phyloP scores from a whole-genome alignment of 2,888 invertebrate genomes.

The Agrochola lota region DNA sequence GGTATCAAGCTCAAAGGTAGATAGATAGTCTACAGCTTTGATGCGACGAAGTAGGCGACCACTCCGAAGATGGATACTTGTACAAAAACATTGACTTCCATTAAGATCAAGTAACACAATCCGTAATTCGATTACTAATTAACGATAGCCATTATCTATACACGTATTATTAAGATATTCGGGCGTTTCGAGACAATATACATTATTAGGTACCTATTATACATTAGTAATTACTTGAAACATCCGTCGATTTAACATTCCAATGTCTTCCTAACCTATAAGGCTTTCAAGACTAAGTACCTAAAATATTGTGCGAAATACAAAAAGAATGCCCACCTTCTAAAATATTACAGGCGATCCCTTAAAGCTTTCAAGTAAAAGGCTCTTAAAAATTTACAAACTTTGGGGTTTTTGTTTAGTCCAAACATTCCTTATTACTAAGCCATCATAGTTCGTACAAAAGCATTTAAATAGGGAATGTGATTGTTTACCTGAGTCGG shows the following conservation, averaged over 20 bases:
- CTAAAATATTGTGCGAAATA: background rate
- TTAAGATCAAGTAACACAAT: constrained; percentile 30
- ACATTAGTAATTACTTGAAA: background rate
- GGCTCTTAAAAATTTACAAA: constrained; percentile 18
- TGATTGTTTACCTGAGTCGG: constrained; percentile 79
- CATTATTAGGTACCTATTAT: background rate
- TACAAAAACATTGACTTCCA: constrained; percentile 50
- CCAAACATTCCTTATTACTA: constrained; percentile 17
- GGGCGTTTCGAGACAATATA: background rate
- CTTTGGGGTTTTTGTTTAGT: background rate
- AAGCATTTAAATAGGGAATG: constrained; percentile 29
- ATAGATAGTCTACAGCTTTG: constrained; percentile 45
- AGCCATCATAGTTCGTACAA: constrained; percentile 23
- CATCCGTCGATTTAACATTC: background rate
- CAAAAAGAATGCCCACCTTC: background rate
- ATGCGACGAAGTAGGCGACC: constrained; percentile 33
- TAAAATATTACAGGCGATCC: constrained; percentile 2
- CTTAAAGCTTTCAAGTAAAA: constrained; percentile 18
- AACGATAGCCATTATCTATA: constrained; percentile 7
- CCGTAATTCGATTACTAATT: constrained; percentile 42
- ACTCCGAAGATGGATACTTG: constrained; percentile 14
- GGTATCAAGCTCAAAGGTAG: constrained; percentile 34
- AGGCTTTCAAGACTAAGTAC: background rate
- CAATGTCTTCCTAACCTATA: background rate
- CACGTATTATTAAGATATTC: constrained; percentile 7